phyloP scores from a whole-genome alignment of 2,797 vertebrate species.

The Miichthys miiuy region DNA sequence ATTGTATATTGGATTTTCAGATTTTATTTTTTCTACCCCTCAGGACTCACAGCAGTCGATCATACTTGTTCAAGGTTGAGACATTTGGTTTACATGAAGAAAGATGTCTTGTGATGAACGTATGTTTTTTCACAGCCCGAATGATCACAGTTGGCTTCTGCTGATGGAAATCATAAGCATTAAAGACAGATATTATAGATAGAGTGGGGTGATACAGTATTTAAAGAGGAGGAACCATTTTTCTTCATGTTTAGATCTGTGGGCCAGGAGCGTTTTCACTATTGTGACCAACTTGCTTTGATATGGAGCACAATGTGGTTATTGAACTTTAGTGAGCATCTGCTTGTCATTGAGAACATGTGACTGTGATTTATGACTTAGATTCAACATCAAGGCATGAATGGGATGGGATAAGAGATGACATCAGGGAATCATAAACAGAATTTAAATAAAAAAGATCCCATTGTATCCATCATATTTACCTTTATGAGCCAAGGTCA shows the following conservation, averaged over 20 bases:
- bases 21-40: background rate
- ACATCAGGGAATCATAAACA: constrained; percentile 47
- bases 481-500: constrained; percentile 31
- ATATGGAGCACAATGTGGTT: constrained; percentile 50
- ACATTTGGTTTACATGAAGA: constrained; percentile 27
- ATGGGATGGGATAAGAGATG: constrained; percentile 45
- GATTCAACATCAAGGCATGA: constrained; percentile 52
- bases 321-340: constrained; percentile 67
- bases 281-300: constrained; percentile 54
- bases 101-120: constrained; percentile 15
- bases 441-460: constrained; percentile 12
- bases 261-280: constrained; percentile 48
- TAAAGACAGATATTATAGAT: constrained; percentile 30
- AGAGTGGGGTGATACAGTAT: constrained; percentile 19
- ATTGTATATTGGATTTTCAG: background rate
- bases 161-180: constrained; percentile 20
- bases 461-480: constrained; percentile 22
- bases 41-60: background rate
- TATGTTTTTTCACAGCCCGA: background rate
- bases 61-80: background rate
- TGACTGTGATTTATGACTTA: constrained; percentile 69
- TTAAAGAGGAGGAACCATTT: background rate
- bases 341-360: constrained; percentile 73
- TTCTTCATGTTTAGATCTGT: constrained; percentile 35
- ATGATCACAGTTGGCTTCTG: constrained; percentile 18